Evolutionary conservation across 2,113 vertebrate species (phyloP), one percentile per base, ranked within the genome.

Genomic region (Ariopsis seemanni): DNA sequence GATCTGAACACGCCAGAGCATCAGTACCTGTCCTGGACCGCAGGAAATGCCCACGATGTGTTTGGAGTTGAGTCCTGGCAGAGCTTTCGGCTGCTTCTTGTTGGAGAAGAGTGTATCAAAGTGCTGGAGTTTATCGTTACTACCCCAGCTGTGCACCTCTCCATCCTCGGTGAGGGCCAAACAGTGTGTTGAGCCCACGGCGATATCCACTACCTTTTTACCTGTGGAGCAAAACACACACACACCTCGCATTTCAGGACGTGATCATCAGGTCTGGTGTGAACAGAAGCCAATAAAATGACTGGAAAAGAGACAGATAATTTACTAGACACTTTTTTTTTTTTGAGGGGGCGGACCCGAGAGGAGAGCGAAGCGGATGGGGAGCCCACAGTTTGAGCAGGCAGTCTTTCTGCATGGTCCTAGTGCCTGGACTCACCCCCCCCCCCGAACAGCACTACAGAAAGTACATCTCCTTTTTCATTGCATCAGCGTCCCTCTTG

Each of bases 71-170:
- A 99, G 94, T 5, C 97, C 97, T 0, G 98, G 98, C 22, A 99
- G 94, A 0, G 97, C 97, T 81, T 98, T 89, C 0, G 98, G 98
- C 81, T 98, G 97, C 78, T 98, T 98, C 93, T 99, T 99, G 89
- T 97, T 99, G 91, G 97, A 96, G 72, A 97, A 96, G 63, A 99
- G 93, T 0, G 98, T 99, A 90, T 99, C 98, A 86, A 99, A 99
- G 94, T 99, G 98, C 89, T 99, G 98, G 20, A 97, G 96, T 88
- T 99, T 99, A 91, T 99, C 98, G 20, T 99, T 99, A 95, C 97
- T 98, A 34, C 98, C 98, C 98, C 98, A 99, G 89, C 98, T 99
- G 87, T 98, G 97, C 20, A 99, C 97, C 91, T 99, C 98, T 0
- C 97, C 97, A 4, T 99, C 98, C 9, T 99, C 98, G 0, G 97